A percentile compares a stretch with the other conserved stretches of the same genome.
Conservation (phyloP, 2,797 vertebrate genomes). For the Pseudomugil gertrudae region DNA sequence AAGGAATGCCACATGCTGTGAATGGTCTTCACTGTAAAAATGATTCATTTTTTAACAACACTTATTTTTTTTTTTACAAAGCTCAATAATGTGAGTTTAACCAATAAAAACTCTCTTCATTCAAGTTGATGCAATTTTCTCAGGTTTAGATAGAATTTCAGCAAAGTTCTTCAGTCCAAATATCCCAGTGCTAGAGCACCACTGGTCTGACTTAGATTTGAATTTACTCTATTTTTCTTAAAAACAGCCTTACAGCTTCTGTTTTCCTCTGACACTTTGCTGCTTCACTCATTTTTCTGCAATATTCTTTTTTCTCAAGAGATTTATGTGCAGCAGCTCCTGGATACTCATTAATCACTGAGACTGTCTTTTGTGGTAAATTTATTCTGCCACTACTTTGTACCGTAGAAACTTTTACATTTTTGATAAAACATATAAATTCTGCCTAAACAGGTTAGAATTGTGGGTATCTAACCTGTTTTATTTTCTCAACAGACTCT, state of each 20-base stretch:
- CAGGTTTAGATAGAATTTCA: neutral
- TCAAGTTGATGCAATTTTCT: neutral
- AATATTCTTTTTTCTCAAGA: no score
- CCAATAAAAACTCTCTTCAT: neutral
- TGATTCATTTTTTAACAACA: constrained; percentile 1
- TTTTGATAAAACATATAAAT: no score
- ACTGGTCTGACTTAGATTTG: neutral
- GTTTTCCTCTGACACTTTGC: no score
- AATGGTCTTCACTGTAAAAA: constrained; percentile 48
- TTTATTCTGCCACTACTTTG: neutral
- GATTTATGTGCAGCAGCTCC: no score
- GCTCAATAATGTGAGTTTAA: constrained; percentile 3
- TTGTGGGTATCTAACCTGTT: no score
- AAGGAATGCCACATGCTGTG: constrained; percentile 72
- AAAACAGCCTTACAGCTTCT: neutral
- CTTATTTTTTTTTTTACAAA: constrained; percentile 11
- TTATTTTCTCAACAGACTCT: no score
- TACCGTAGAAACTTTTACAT: no score
- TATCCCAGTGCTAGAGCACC: no score
- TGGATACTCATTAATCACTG: no score
- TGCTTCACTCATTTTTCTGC: no score
- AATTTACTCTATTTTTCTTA: neutral
- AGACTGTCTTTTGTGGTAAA: no score
- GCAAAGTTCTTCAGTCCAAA: neutral
- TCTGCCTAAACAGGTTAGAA: no score